These are phyloP conservation scores for Rhabdomys pumilio DNA, from an alignment of 2,797 vertebrate genomes.

Conservation along the genomic window DNA sequence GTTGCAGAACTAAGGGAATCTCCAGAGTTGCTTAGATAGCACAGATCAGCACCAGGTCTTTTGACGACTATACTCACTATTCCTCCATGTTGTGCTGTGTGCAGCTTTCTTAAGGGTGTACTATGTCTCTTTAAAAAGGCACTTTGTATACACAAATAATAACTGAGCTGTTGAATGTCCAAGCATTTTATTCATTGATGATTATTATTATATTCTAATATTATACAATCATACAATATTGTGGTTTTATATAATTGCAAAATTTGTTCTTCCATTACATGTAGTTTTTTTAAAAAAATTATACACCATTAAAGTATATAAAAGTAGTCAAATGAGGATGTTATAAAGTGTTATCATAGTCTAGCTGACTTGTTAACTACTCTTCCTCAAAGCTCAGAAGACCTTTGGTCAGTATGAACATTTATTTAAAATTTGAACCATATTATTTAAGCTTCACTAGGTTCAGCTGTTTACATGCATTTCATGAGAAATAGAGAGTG, in stretches of 20 bases:
- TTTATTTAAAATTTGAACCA: slow-evolving; percentile 56
- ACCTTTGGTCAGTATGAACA: slow-evolving; percentile 21
- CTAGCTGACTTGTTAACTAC: neutral
- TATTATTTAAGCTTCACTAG: slow-evolving; percentile 16
- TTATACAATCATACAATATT: neutral
- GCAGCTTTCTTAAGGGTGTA: neutral
- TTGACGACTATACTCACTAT: neutral
- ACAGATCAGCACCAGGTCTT: neutral
- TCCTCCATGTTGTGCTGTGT: neutral
- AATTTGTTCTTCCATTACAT: slow-evolving; percentile 39
- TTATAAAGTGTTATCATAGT: neutral
- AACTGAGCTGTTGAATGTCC: neutral
- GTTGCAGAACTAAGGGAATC: neutral
- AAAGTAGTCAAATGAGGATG: neutral
- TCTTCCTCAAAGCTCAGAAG: slow-evolving; percentile 47
- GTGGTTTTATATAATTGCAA: neutral
- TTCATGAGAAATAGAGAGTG: neutral
- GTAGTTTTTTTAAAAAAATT: neutral
- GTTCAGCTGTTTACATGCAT: neutral
- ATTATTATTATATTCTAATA: slow-evolving; percentile 16
- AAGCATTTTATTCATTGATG: slow-evolving; percentile 33
- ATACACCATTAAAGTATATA: neutral
- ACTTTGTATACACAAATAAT: neutral
- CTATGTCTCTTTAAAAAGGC: neutral
- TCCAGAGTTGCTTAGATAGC: neutral